Conservation (phyloP, 2,113 vertebrate species). For the Leptobrachium ailaonicum region DNA sequence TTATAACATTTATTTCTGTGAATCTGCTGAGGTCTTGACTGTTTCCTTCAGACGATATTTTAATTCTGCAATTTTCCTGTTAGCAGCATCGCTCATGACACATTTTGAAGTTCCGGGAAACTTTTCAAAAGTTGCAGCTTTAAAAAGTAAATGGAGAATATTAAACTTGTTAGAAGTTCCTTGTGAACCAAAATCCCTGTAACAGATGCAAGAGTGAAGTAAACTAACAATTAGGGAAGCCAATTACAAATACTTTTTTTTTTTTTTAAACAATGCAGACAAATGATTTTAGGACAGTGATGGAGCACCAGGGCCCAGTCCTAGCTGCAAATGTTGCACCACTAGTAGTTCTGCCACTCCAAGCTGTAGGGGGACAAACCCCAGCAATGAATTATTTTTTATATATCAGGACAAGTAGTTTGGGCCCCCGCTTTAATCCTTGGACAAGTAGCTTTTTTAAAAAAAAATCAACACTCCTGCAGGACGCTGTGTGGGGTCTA, state of each 20-base stretch:
- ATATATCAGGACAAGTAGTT: no score
- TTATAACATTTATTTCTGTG: not conserved
- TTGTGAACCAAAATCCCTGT: not conserved
- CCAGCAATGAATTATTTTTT: not conserved
- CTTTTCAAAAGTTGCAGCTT: not conserved
- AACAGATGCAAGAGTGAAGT: no score
- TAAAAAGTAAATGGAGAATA: no score
- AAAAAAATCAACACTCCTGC: not conserved
- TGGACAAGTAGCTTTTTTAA: not conserved
- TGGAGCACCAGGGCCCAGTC: no score
- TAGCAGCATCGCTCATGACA: not conserved
- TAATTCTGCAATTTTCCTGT: not conserved
- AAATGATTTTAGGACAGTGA: not conserved
- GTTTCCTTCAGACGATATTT: no score
- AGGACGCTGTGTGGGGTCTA: no score
- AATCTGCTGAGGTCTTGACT: no score
- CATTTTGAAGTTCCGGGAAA: not conserved
- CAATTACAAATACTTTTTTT: not conserved
- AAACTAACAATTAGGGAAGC: not conserved
- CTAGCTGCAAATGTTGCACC: no score
- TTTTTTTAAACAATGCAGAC: not conserved
- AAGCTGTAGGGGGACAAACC: not conserved
- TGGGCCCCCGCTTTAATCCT: no score
- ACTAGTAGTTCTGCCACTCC: no score
- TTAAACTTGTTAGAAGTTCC: no score